These are phyloP conservation scores for Akabosia matsudoensis DNA, from an alignment of 1,140 invertebrate genomes.

Conservation along the genomic window DNA sequence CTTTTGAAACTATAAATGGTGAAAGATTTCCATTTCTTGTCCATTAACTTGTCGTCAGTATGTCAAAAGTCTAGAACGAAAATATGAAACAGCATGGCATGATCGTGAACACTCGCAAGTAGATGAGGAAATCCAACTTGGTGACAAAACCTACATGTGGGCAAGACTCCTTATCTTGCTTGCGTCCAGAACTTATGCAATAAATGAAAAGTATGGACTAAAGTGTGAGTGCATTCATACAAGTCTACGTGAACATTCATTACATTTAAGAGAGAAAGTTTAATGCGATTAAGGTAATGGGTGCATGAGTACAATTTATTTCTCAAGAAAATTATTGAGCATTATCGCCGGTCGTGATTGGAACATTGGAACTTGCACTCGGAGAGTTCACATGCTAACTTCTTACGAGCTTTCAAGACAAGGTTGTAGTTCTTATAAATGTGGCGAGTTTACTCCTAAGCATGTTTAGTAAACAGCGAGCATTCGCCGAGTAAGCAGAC, in stretches of 20 bases:
- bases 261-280: neutral
- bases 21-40: neutral
- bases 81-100: neutral
- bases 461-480: constrained; percentile 14
- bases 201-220: too few relatives aligned
- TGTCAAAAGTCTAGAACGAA: neutral
- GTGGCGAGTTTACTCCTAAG: neutral
- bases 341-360: neutral
- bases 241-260: too few relatives aligned
- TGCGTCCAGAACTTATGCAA: neutral
- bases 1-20: neutral
- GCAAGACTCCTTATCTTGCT: neutral
- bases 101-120: neutral
- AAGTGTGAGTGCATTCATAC: too few relatives aligned
- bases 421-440: neutral
- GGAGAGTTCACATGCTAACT: neutral
- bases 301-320: too few relatives aligned
- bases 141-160: too few relatives aligned
- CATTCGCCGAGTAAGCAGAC: constrained; percentile 1
- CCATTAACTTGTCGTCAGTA: neutral
- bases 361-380: neutral
- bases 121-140: too few relatives aligned
- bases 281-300: neutral
- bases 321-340: neutral
- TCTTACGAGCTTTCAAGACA: neutral